Conservation (phyloP, 2,888 invertebrate species). For the Macrophya alboannulata region DNA sequence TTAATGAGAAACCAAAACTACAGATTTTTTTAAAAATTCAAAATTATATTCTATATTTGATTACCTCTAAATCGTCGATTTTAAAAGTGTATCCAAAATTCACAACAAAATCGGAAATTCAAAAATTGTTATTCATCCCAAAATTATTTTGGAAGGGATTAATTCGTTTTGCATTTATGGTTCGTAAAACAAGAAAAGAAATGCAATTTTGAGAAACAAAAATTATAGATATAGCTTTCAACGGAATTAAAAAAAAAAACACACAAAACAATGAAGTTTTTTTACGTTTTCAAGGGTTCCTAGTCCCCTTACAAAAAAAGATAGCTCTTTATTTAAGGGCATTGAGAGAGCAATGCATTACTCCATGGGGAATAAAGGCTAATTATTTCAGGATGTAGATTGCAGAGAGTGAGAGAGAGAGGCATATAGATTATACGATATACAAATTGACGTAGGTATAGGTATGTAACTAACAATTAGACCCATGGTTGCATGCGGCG, state of each 20-base stretch:
- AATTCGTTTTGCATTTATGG: not conserved
- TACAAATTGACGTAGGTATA: conserved; percentile 1
- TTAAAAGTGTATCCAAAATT: no score
- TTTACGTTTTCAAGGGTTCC: not conserved
- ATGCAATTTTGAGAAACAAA: not conserved
- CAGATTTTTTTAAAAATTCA: no score
- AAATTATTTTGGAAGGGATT: not conserved
- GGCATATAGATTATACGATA: not conserved
- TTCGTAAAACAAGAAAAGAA: not conserved
- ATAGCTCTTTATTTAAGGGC: conserved; percentile 5
- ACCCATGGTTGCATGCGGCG: conserved; percentile 63
- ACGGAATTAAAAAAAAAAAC: not conserved
- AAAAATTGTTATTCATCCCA: not conserved
- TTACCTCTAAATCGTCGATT: no score
- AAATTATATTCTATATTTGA: no score
- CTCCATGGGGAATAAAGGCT: conserved; percentile 27
- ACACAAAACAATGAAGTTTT: not conserved
- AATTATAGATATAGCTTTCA: no score
- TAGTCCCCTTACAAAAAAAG: conserved; percentile 15
- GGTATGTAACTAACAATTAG: conserved; percentile 37
- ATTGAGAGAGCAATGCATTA: not conserved
- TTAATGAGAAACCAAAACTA: no score
- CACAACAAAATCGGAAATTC: not conserved
- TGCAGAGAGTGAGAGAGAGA: not conserved
- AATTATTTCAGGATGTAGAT: not conserved